Percentiles rank a stretch among this genome's conserved stretches.
Conservation (phyloP, 2,113 vertebrate species). For the Scalopus aquaticus region DNA sequence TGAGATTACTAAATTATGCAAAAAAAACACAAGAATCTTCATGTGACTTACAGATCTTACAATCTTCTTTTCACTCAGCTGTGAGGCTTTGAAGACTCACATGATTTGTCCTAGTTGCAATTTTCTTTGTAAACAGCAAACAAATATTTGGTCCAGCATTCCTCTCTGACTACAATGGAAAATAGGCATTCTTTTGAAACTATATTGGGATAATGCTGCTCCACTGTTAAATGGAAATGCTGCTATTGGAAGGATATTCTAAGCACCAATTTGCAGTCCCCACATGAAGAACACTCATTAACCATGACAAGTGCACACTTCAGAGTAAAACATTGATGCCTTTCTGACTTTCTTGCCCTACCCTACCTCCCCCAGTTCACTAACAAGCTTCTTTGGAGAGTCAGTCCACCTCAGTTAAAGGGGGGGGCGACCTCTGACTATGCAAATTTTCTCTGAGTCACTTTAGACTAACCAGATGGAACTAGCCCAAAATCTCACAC, state of each 20-base stretch:
- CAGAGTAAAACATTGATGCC: not conserved
- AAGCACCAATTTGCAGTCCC: not conserved
- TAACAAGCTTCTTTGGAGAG: slow-evolving; percentile 1
- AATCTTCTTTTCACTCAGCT: not conserved
- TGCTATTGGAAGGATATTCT: not conserved
- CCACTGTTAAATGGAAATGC: not conserved
- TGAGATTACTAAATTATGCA: not conserved
- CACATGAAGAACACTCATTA: not conserved
- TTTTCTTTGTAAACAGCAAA: not conserved
- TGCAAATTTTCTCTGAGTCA: slow-evolving; percentile 84
- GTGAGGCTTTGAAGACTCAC: not conserved
- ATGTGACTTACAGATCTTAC: not conserved
- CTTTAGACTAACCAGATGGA: slow-evolving; percentile 90
- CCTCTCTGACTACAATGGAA: not conserved
- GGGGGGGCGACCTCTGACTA: slow-evolving; percentile 69
- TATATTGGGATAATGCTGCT: not conserved
- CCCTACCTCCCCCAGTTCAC: no score
- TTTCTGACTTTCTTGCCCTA: not conserved
- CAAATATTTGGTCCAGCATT: slow-evolving; percentile 22
- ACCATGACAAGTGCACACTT: not conserved
- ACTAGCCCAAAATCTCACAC: slow-evolving; percentile 87
- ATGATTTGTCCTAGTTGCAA: not conserved
- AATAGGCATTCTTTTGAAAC: not conserved
- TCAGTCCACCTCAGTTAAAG: slow-evolving; percentile 21
- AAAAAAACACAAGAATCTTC: not conserved